Percentiles rank a stretch among this genome's conserved stretches.
These are phyloP conservation scores for Felis chaus DNA, from an alignment of 2,113 vertebrate species.

Conservation along the genomic window DNA sequence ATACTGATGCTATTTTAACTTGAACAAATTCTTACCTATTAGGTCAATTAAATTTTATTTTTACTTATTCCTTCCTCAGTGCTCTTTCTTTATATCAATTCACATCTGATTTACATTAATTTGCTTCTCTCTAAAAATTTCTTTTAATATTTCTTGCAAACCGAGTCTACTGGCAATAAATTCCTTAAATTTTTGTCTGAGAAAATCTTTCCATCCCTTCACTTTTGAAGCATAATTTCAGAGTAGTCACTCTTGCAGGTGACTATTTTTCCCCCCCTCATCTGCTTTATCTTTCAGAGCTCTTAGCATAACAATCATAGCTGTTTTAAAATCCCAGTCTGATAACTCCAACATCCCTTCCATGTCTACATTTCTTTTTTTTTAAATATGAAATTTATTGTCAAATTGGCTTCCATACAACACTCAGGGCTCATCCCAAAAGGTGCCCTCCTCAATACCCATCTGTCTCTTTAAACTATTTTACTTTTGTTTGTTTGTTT, in stretches of 20 bases:
- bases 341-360: background rate
- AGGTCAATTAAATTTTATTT: background rate
- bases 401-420: too few species aligned
- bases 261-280: background rate
- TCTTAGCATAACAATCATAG: background rate
- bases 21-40: background rate
- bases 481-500: background rate
- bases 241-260: background rate
- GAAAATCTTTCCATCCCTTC: background rate
- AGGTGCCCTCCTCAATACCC: too few species aligned
- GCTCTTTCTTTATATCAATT: background rate
- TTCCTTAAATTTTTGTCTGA: background rate
- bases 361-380: background rate
- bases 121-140: background rate
- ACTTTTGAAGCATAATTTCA: background rate
- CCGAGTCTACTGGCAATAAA: background rate
- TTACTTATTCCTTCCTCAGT: background rate
- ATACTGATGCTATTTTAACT: background rate
- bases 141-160: background rate
- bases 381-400: too few species aligned
- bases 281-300: background rate
- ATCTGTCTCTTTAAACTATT: background rate
- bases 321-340: background rate
- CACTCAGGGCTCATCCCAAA: too few species aligned
- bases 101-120: background rate